Conservation (phyloP, 2,797 vertebrate genomes). For the Tenualosa ilisha region DNA sequence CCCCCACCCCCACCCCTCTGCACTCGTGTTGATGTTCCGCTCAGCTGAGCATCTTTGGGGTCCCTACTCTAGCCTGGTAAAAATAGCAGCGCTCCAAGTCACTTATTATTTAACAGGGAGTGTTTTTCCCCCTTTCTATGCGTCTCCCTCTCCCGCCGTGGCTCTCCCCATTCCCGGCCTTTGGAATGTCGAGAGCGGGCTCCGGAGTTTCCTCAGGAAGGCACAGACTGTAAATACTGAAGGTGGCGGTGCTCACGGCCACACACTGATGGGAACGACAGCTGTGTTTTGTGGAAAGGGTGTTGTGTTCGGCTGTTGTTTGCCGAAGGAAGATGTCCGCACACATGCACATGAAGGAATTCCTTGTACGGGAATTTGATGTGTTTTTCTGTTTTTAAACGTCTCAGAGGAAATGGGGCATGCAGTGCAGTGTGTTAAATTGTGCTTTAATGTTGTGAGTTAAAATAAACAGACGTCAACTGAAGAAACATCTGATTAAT, state of each 20-base stretch:
- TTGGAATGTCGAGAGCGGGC: constrained; percentile 20
- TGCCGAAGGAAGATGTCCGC: background rate
- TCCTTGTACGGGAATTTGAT: background rate
- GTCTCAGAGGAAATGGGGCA: background rate
- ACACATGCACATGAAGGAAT: background rate
- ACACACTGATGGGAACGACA: background rate
- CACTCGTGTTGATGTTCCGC: constrained; percentile 54
- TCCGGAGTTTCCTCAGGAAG: constrained; percentile 2
- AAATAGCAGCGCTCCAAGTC: constrained; percentile 66
- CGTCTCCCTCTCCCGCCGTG: constrained; percentile 28
- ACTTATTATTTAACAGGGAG: constrained; percentile 56
- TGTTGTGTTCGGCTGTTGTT: background rate
- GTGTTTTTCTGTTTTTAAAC: background rate
- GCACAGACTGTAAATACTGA: background rate
- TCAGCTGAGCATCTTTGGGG: constrained; percentile 62
- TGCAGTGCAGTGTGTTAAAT: background rate
- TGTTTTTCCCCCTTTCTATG: constrained; percentile 20
- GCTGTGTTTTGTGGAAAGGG: constrained; percentile 5
- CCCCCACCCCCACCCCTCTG: constrained; percentile 44
- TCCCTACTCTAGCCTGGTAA: constrained; percentile 59
- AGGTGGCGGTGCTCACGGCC: background rate
- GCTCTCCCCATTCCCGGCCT: constrained; percentile 20
- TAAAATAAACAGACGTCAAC: background rate
- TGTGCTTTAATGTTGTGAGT: background rate
- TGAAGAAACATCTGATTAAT: background rate